phyloP scores from a whole-genome alignment of 2,113 vertebrate genomes.

The Tetrao urogallus region DNA sequence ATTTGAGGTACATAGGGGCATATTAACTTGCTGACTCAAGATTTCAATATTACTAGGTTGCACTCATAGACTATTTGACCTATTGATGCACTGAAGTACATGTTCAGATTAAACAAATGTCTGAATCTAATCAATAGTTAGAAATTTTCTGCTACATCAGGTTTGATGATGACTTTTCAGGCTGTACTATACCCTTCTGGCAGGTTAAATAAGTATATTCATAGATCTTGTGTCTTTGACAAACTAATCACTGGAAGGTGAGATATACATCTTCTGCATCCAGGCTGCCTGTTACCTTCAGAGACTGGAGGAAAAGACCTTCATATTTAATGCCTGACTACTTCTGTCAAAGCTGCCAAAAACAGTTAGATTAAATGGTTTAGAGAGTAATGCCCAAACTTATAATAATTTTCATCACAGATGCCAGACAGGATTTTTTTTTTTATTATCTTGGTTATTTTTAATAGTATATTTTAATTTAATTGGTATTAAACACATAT shows the following conservation, averaged over 20 bases:
- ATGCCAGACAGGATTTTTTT: neutral
- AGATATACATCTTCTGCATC: slow-evolving; percentile 26
- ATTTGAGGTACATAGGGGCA: neutral
- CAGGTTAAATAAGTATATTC: slow-evolving; percentile 48
- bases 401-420: neutral
- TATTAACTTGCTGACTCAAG: slow-evolving; percentile 14
- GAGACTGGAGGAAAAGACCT: neutral
- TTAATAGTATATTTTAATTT: neutral
- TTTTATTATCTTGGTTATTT: neutral
- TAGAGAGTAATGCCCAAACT: neutral
- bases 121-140: slow-evolving; percentile 48
- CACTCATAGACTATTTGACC: slow-evolving; percentile 20
- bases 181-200: slow-evolving; percentile 50
- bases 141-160: slow-evolving; percentile 65
- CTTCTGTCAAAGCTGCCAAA: slow-evolving; percentile 26
- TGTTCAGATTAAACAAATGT: slow-evolving; percentile 32
- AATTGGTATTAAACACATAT: neutral
- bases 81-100: slow-evolving; percentile 15
- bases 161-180: slow-evolving; percentile 54
- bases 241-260: slow-evolving; percentile 52
- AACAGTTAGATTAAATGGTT: slow-evolving; percentile 31
- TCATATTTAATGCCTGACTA: slow-evolving; percentile 20
- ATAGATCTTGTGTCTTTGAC: slow-evolving; percentile 60
- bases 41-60: neutral
- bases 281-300: slow-evolving; percentile 11